Evolutionary conservation across 2,797 vertebrate genomes (phyloP).

Genomic region (Sebastes diploproa): DNA sequence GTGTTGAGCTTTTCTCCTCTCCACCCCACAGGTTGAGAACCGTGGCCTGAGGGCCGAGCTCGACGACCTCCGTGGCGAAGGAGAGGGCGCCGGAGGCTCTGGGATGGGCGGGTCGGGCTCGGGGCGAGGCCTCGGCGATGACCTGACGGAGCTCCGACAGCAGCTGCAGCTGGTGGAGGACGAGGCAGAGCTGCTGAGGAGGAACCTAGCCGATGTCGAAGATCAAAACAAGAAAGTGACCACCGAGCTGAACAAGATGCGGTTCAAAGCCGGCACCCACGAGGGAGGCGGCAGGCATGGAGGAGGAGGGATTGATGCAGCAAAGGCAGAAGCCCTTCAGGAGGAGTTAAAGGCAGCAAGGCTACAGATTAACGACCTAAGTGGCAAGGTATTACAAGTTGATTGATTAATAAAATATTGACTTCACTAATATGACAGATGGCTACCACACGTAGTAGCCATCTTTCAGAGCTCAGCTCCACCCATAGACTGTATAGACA

Average conservation of each 20-base stretch:
- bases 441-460: too few relatives aligned
- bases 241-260: slow-evolving; percentile 91
- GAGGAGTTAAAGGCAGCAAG: slow-evolving; percentile 95
- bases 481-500: too few relatives aligned
- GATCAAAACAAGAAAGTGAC: slow-evolving; percentile 94
- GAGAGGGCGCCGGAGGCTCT: slow-evolving; percentile 84
- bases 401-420: background rate
- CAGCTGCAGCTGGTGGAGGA: slow-evolving; percentile 97
- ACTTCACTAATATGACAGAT: too few relatives aligned
- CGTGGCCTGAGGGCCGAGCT: slow-evolving; percentile 94
- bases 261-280: slow-evolving; percentile 90
- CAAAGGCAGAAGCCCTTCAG: slow-evolving; percentile 90
- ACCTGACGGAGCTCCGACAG: slow-evolving; percentile 92
- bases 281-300: slow-evolving; percentile 86
- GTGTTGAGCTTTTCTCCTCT: background rate
- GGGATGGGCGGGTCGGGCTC: slow-evolving; percentile 39
- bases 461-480: too few relatives aligned
- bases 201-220: slow-evolving; percentile 92
- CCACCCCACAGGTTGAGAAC: slow-evolving; percentile 87
- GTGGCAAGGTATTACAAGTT: slow-evolving; percentile 85
- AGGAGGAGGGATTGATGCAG: slow-evolving; percentile 78
- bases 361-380: slow-evolving; percentile 95
- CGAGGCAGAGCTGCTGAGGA: slow-evolving; percentile 92
- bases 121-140: slow-evolving; percentile 88
- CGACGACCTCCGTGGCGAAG: slow-evolving; percentile 91